A percentile compares a stretch with the other conserved stretches of the same genome.
Evolutionary conservation across 2,888 invertebrate genomes (phyloP).

Genomic region (Callyntrura sp.): DNA sequence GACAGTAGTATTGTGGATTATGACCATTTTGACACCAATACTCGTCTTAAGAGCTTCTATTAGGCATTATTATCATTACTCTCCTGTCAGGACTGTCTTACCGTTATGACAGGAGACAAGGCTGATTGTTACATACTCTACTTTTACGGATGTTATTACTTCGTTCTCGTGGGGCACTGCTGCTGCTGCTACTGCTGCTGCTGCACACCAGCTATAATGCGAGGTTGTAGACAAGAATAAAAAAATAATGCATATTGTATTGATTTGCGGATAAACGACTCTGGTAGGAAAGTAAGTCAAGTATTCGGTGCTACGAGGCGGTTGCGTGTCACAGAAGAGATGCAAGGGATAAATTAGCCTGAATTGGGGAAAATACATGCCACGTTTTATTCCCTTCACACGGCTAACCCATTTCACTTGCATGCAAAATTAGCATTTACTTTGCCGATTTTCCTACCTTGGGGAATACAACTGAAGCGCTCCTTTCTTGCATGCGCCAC

Average conservation of each 20-base stretch:
- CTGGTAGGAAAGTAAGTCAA: neutral
- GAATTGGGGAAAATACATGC: neutral
- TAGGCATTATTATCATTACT: neutral
- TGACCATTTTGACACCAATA: conserved; percentile 1
- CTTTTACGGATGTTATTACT: too few species aligned
- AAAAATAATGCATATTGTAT: neutral
- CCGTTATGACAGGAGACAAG: neutral
- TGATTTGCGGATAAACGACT: neutral
- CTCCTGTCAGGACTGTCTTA: neutral
- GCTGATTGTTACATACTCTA: neutral
- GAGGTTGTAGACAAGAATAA: neutral
- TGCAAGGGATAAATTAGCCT: neutral
- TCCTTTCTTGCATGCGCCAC: too few species aligned
- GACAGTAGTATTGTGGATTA: conserved; percentile 1
- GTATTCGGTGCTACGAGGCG: neutral
- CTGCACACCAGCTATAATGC: neutral
- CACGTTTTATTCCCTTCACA: neutral
- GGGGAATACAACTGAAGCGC: too few species aligned
- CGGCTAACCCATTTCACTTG: neutral
- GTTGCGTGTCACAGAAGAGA: neutral
- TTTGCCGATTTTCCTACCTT: neutral
- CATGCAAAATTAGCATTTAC: neutral
- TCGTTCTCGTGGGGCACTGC: too few species aligned
- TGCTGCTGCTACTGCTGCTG: neutral
- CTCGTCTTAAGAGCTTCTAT: neutral